Evolutionary conservation across 1,140 invertebrate genomes (phyloP).

Genomic region (Macrocentrus cingulum): DNA sequence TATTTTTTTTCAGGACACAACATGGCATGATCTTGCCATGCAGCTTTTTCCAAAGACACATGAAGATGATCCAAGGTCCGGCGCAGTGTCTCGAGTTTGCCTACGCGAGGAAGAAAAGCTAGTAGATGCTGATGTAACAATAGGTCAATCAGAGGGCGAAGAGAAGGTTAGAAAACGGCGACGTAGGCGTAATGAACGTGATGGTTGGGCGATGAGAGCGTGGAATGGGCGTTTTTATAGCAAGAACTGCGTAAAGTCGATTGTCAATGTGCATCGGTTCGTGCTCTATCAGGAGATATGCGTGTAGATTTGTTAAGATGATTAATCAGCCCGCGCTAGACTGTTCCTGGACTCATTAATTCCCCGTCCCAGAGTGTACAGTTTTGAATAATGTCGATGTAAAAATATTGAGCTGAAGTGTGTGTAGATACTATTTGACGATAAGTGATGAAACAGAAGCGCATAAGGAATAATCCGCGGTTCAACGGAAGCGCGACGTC

Average conservation of each 20-base stretch:
- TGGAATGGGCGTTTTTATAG: constrained; percentile 29
- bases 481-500: not conserved
- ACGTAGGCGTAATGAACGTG: constrained; percentile 30
- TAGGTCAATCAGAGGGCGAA: constrained; percentile 34
- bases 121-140: constrained; percentile 29
- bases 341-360: not conserved
- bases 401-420: not conserved
- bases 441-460: not conserved
- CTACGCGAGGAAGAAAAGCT: constrained; percentile 20
- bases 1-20: constrained; percentile 7
- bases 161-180: constrained; percentile 52
- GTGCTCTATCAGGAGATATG: constrained; percentile 44
- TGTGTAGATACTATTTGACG: not conserved
- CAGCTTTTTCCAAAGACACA: not conserved
- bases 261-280: constrained; percentile 28
- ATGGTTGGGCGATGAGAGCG: constrained; percentile 31
- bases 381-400: constrained; percentile 18
- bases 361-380: constrained; percentile 13
- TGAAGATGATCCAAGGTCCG: not conserved
- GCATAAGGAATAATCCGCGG: not conserved
- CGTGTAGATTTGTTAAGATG: constrained; percentile 32
- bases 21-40: constrained; percentile 5
- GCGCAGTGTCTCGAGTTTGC: constrained; percentile 13
- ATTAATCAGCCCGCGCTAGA: constrained; percentile 9
- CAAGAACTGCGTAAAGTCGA: constrained; percentile 25